These are phyloP conservation scores for Salvelinus sp. DNA, from an alignment of 2,113 vertebrate genomes.

Conservation along the genomic window DNA sequence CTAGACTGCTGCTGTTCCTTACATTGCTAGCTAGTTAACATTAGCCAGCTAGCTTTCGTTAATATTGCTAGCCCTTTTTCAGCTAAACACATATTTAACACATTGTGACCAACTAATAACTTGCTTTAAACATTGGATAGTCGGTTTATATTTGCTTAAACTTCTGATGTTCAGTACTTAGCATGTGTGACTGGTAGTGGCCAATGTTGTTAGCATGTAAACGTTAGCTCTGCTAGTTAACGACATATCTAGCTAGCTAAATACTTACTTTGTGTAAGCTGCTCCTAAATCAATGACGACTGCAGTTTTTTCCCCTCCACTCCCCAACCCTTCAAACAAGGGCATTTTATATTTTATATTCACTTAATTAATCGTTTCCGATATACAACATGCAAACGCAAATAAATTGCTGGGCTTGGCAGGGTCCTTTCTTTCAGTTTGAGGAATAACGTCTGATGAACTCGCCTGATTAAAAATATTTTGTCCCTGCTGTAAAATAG, in stretches of 20 bases:
- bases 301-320: slow-evolving; percentile 91
- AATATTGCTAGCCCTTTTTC: neutral
- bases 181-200: neutral
- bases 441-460: slow-evolving; percentile 29
- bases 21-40: neutral
- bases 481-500: neutral
- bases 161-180: neutral
- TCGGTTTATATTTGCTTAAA: neutral
- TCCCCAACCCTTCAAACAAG: slow-evolving; percentile 90
- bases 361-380: neutral
- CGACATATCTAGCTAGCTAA: neutral
- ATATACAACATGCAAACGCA: neutral
- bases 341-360: slow-evolving; percentile 75
- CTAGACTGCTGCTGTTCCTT: neutral
- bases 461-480: slow-evolving; percentile 30
- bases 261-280: slow-evolving; percentile 92
- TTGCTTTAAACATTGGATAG: neutral
- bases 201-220: too few relatives aligned
- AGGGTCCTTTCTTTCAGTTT: slow-evolving; percentile 22
- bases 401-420: slow-evolving; percentile 27
- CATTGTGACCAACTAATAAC: neutral
- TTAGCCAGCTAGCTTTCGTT: neutral
- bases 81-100: neutral
- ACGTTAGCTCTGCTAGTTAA: too few relatives aligned
- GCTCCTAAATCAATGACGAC: slow-evolving; percentile 92